Percentiles rank a stretch among this genome's conserved stretches.
These are phyloP conservation scores for Notothenia coriiceps DNA, from an alignment of 2,113 vertebrate species.

Conservation along the genomic window DNA sequence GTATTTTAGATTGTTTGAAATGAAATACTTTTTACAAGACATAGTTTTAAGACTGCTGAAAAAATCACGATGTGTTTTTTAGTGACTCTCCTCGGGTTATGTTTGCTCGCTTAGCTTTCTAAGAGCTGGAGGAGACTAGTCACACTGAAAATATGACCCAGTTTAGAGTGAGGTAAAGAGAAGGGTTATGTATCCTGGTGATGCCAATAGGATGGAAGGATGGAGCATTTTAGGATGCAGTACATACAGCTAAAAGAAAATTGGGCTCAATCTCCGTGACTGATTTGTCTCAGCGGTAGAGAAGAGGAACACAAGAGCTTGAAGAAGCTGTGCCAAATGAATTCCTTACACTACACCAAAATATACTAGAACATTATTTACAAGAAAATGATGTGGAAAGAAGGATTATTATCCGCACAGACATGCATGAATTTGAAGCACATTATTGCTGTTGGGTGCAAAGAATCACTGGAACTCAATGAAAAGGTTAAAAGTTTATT, in stretches of 20 bases:
- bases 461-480: background rate
- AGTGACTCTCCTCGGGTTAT: constrained; percentile 7
- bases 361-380: constrained; percentile 42
- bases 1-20: background rate
- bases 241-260: background rate
- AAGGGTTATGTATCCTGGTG: constrained; percentile 28
- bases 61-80: background rate
- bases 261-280: constrained; percentile 31
- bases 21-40: constrained; percentile 8
- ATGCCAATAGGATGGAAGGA: constrained; percentile 25
- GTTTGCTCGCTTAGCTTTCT: constrained; percentile 7
- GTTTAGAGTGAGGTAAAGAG: constrained; percentile 29
- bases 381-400: constrained; percentile 9
- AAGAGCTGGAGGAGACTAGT: constrained; percentile 30
- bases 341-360: constrained; percentile 33
- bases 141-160: constrained; percentile 39
- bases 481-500: background rate
- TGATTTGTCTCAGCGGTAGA: constrained; percentile 27
- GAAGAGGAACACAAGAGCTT: constrained; percentile 30
- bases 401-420: background rate
- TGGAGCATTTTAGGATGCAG: constrained; percentile 23
- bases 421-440: constrained; percentile 5
- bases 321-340: constrained; percentile 23
- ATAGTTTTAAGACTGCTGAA: background rate
- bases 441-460: background rate